Evolutionary conservation across 2,888 invertebrate genomes (phyloP).

Genomic region (Entomobrya proxima): DNA sequence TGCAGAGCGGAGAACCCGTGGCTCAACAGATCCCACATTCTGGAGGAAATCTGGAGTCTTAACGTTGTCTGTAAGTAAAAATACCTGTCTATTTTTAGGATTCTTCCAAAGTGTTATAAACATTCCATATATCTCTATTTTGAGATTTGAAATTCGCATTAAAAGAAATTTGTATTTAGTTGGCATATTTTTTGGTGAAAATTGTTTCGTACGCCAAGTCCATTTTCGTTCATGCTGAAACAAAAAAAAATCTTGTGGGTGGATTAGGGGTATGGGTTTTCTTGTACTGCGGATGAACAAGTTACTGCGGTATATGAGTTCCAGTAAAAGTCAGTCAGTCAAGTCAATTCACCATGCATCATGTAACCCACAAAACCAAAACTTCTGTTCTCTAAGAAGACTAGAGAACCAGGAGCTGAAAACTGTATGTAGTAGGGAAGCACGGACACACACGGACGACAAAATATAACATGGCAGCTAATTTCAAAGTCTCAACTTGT

Average conservation of each 20-base stretch:
- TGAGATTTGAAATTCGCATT: neutral
- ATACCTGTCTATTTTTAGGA: neutral
- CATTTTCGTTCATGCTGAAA: neutral
- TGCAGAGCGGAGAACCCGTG: slow-evolving; percentile 92
- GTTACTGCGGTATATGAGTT: neutral
- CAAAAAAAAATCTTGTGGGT: neutral
- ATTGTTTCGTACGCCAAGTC: neutral
- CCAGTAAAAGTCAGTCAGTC: slow-evolving; percentile 31
- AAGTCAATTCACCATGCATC: slow-evolving; percentile 14
- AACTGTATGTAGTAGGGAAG: slow-evolving; percentile 22
- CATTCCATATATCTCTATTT: neutral
- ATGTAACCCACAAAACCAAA: neutral
- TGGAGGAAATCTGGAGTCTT: slow-evolving; percentile 92
- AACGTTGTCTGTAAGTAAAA: slow-evolving; percentile 90
- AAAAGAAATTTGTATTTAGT: neutral
- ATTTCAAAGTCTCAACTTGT: slow-evolving; percentile 65
- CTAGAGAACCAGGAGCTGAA: neutral
- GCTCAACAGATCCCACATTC: slow-evolving; percentile 85
- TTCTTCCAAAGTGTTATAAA: neutral
- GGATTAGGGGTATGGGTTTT: neutral
- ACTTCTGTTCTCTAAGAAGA: neutral
- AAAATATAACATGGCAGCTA: slow-evolving; percentile 61
- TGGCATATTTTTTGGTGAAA: neutral
- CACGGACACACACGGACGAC: slow-evolving; percentile 15
- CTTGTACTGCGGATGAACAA: neutral